Percentiles rank a stretch among this genome's conserved stretches.
Evolutionary conservation across 2,888 invertebrate genomes (phyloP).

Genomic region (Ectemnius lituratus): DNA sequence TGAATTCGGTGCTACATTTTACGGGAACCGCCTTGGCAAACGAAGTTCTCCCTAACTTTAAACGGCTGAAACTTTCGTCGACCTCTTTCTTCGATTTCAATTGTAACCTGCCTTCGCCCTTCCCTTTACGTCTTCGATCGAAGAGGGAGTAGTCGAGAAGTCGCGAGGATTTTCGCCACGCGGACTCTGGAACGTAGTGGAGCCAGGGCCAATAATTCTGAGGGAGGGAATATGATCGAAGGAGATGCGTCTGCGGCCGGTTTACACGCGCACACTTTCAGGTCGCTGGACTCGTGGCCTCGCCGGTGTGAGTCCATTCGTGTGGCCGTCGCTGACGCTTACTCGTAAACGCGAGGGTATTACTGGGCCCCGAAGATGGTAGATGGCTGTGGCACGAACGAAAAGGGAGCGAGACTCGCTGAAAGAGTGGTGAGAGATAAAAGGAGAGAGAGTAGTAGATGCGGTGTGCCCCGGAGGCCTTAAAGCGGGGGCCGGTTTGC

Average conservation of each 20-base stretch:
- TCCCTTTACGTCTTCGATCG: too few relatives aligned
- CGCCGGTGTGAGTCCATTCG: slow-evolving; percentile 28
- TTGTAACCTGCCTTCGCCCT: background rate
- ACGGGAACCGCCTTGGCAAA: background rate
- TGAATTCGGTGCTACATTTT: background rate
- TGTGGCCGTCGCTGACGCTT: slow-evolving; percentile 58
- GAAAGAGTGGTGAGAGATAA: slow-evolving; percentile 27
- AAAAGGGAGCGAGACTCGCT: slow-evolving; percentile 7
- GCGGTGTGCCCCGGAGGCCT: slow-evolving; percentile 51
- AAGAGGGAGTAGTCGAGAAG: too few relatives aligned
- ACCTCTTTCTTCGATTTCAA: background rate
- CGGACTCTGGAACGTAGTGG: slow-evolving; percentile 52
- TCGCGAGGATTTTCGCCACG: too few relatives aligned
- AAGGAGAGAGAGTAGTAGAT: slow-evolving; percentile 41
- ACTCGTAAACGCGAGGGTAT: slow-evolving; percentile 67
- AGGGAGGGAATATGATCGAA: slow-evolving; percentile 70
- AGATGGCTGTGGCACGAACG: slow-evolving; percentile 48
- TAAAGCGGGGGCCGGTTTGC: slow-evolving; percentile 68
- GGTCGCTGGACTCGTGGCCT: slow-evolving; percentile 44
- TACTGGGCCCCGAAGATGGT: slow-evolving; percentile 66
- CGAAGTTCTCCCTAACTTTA: background rate
- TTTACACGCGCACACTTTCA: slow-evolving; percentile 45
- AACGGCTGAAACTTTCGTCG: background rate
- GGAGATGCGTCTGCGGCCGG: slow-evolving; percentile 66
- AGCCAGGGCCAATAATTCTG: slow-evolving; percentile 66